Percentiles rank a stretch among this genome's conserved stretches.
Evolutionary conservation across 2,113 vertebrate genomes (phyloP).

Genomic region (Tachycineta bicolor): DNA sequence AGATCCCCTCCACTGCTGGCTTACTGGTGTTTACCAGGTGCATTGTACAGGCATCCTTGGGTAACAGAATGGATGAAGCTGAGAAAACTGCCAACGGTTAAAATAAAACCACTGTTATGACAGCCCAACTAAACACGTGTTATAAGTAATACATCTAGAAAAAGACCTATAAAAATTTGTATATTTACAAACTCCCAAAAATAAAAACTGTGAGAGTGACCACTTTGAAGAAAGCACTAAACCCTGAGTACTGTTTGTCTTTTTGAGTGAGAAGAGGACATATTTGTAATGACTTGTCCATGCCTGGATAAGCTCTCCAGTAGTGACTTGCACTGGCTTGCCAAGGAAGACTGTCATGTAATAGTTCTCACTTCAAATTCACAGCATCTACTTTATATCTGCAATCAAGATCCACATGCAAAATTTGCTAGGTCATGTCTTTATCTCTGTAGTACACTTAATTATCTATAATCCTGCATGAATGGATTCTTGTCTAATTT

Average conservation of each 20-base stretch:
- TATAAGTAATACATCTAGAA: neutral
- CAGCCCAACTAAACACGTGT: neutral
- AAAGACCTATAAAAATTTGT: neutral
- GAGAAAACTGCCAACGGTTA: neutral
- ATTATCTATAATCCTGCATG: neutral
- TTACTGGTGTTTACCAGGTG: neutral
- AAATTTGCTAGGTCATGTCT: neutral
- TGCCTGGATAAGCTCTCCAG: neutral
- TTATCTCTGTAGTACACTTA: neutral
- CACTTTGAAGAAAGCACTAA: neutral
- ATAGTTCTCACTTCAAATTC: neutral
- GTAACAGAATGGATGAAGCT: neutral
- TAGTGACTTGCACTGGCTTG: neutral
- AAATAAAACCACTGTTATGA: neutral
- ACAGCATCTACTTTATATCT: neutral
- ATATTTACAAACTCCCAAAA: neutral
- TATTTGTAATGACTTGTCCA: neutral
- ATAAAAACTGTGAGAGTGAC: neutral
- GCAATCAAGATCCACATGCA: neutral
- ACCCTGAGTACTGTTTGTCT: neutral
- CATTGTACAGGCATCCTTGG: neutral
- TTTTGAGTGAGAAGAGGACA: neutral
- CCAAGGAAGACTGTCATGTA: neutral
- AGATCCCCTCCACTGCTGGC: neutral
- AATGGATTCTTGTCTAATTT: neutral